A percentile compares a stretch with the other conserved stretches of the same genome.
Evolutionary conservation across 1,140 invertebrate genomes (phyloP).

Genomic region (Bombus turneri): DNA sequence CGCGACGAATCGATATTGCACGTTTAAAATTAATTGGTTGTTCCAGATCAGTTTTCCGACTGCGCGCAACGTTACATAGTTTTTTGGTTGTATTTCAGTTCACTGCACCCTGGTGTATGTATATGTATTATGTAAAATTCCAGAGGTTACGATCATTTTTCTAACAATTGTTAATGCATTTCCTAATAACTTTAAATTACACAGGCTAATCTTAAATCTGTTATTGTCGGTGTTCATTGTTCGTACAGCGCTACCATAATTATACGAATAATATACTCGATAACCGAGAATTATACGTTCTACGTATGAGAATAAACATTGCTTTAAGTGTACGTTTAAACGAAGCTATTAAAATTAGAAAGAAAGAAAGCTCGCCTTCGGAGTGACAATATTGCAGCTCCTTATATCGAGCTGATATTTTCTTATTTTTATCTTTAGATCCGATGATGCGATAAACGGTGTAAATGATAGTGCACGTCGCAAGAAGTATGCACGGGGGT

Average conservation of each 20-base stretch:
- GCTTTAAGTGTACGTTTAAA: neutral
- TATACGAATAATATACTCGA: neutral
- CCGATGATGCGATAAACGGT: neutral
- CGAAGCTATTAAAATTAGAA: neutral
- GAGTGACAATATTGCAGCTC: neutral
- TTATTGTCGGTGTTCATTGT: neutral
- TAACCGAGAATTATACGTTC: neutral
- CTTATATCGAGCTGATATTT: neutral
- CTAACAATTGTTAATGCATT: too few species aligned
- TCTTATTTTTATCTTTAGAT: conserved; percentile 6
- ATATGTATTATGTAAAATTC: too few species aligned
- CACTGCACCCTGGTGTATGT: too few species aligned
- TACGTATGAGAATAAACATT: neutral
- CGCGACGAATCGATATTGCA: neutral
- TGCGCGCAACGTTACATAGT: too few species aligned
- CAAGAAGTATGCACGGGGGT: conserved; percentile 4
- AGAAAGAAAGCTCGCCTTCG: neutral
- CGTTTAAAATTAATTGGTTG: neutral
- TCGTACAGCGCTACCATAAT: neutral
- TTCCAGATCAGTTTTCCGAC: neutral
- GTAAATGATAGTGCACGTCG: conserved; percentile 21
- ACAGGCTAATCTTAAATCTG: neutral
- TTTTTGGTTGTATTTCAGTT: too few species aligned
- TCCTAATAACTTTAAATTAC: too few species aligned
- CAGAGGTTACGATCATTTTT: too few species aligned